phyloP scores from a whole-genome alignment of 2,113 vertebrate genomes.

The Sinocyclocheilus anophthalmus region DNA sequence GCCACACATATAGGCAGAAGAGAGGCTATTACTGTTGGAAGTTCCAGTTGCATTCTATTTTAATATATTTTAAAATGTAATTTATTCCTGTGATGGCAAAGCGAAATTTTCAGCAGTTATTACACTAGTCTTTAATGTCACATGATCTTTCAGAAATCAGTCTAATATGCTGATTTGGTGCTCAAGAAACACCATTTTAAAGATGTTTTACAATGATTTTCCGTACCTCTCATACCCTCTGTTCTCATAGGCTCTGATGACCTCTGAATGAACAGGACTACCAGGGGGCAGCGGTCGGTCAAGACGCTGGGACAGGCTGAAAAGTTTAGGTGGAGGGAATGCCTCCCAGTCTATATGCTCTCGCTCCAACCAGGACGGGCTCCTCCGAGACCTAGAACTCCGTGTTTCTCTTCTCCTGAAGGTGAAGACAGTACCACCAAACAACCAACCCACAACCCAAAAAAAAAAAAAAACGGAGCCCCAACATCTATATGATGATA shows the following conservation, averaged over 20 bases:
- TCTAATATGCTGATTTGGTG: not conserved
- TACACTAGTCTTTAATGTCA: too few relatives aligned
- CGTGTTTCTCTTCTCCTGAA: slow-evolving; percentile 70
- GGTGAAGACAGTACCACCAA: not conserved
- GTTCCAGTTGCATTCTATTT: not conserved
- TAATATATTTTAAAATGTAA: not conserved
- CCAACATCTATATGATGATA: not conserved
- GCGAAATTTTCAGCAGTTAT: too few relatives aligned
- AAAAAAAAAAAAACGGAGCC: too few relatives aligned
- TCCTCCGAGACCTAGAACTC: slow-evolving; percentile 56
- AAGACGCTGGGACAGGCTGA: slow-evolving; percentile 74
- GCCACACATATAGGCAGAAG: not conserved
- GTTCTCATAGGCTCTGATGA: slow-evolving; percentile 74
- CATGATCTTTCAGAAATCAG: not conserved
- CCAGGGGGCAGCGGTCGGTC: slow-evolving; percentile 70
- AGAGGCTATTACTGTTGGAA: not conserved
- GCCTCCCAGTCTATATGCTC: slow-evolving; percentile 75
- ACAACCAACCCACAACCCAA: too few relatives aligned
- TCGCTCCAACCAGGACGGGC: slow-evolving; percentile 74
- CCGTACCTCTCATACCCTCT: slow-evolving; percentile 76
- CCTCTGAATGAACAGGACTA: slow-evolving; percentile 71
- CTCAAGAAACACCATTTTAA: too few relatives aligned
- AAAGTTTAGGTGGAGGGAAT: slow-evolving; percentile 76
- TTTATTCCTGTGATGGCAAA: too few relatives aligned
- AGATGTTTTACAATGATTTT: not conserved